Evolutionary conservation across 2,888 invertebrate species (phyloP), one percentile per base, ranked within the genome.

Genomic region (Tetheella fluctuosa): DNA sequence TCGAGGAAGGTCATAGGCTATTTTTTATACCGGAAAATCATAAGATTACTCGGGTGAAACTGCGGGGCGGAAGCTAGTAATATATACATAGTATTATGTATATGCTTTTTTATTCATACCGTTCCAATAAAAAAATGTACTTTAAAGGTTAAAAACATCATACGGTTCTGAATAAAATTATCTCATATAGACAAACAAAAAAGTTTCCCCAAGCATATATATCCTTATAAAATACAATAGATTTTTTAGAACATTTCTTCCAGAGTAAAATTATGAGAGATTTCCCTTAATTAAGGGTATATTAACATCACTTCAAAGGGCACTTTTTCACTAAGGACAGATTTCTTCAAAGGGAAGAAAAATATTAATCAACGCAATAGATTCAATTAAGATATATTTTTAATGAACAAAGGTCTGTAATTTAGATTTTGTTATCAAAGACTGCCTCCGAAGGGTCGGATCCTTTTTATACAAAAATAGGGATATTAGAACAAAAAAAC

Each of bases 321-420:
- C 48, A 48, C 28, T 58, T 55, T 57, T 62, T 56, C 52, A 63
- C n/a, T 20, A 59, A 63, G 58, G 56, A 57, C 30, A 58, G 53
- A 52, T 54, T 52, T 58, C 68, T 69, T 65, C 69, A 74, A 76
- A 74, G 65, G 59, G 52, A 62, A 34, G 28, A 28, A 28, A 54
- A 55, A 55, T 55, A 55, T 55, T 55, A 55, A 55, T 55, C 34
- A 55, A 23, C 34, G 71, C 68, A 68, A 77, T 77, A 71, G 73
- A 77, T 78, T 79, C 73, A 79, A 81, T 83, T 81, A 80, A 74
- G 74, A 75, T 77, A 76, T 72, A 72, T 74, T 79, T 55, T 77
- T 80, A 70, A 77, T 77, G 73, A 76, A 79, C 76, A 75, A 77
- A 60, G 62, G 67, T 64, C 64, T 67, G 56, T 63, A 71, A 62